Base-by-base conservation (phyloP, 92 coral and sea anemone genomes). In the Blastomussa wellsi region DNA sequence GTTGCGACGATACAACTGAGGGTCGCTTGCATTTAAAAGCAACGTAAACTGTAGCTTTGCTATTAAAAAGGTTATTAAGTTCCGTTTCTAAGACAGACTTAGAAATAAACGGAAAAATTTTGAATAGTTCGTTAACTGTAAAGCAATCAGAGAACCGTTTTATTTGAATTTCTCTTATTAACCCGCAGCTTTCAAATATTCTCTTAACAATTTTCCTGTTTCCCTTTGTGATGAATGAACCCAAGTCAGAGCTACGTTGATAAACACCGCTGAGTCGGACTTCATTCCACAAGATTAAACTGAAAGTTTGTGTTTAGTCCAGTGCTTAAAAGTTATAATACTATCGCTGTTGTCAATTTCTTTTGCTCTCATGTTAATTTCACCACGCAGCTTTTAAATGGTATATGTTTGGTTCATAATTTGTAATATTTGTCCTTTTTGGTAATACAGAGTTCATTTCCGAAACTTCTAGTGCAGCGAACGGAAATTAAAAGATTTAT, bases 401-500 rank as follows among this genome's bases (percentile, higher is more conserved):
- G n/a, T 48, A 70, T 70, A 20, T 19, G 19, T 60, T 70, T 70
- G 75, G 5, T 48, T 9, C 9, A 14, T 28, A 28, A 55, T 36
- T 26, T 14, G 26, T 10, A 39, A 37, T 26, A 16, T 75, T 28
- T 75, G 36, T 74, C 17, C 36, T n/a, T 42, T 74, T 44, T 74
- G 7, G 10, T 24, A 44, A 74, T n/a, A 12, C 11, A 0, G 15
- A 14, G 22, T 26, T 15, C 37, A 47, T 67, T 65, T 32, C 65
- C 41, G 17, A 44, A 35, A n/a, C 76, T 7, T 20, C 39, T 66
- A 13, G 47, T 29, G 32, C 32, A 28, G 47, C 4, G 36, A 20
- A 28, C 55, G 84, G 84, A 66, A 41, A 67, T 80, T 66, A 80
- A 44, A 32, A 35, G 64, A 72, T 80, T 80, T 67, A 44, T 35